Conservation (phyloP, 2,113 vertebrate species). For the Callipepla californica region DNA sequence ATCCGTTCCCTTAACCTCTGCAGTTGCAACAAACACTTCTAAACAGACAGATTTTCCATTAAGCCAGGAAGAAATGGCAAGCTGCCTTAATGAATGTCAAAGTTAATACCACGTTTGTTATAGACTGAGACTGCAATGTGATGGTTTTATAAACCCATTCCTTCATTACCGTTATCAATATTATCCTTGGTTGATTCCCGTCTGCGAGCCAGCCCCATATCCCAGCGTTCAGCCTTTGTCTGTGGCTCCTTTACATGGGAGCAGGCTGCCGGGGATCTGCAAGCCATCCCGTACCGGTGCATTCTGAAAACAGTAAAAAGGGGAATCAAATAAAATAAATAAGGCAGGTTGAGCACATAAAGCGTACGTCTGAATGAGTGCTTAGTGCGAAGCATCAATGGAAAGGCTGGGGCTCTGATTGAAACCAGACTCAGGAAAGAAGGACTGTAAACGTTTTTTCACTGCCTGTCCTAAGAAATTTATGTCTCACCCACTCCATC, state of each 20-base stretch:
- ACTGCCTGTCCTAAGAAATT: slow-evolving; percentile 83
- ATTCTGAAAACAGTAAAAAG: slow-evolving; percentile 47
- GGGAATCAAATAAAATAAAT: slow-evolving; percentile 42
- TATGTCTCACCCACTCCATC: slow-evolving; percentile 85
- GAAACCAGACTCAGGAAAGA: slow-evolving; percentile 84
- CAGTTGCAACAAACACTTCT: slow-evolving; percentile 30
- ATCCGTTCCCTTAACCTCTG: not conserved
- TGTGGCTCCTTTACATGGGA: slow-evolving; percentile 11
- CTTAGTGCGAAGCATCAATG: not conserved
- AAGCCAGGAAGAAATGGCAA: slow-evolving; percentile 58
- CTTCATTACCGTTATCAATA: slow-evolving; percentile 62
- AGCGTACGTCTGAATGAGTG: slow-evolving; percentile 41
- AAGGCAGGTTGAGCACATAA: slow-evolving; percentile 44
- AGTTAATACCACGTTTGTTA: slow-evolving; percentile 58
- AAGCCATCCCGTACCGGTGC: slow-evolving; percentile 18
- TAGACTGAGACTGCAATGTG: slow-evolving; percentile 39
- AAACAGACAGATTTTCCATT: slow-evolving; percentile 63
- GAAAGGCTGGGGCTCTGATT: slow-evolving; percentile 74
- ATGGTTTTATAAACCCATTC: slow-evolving; percentile 61
- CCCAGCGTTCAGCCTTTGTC: slow-evolving; percentile 3
- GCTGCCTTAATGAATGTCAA: slow-evolving; percentile 69
- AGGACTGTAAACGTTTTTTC: slow-evolving; percentile 79
- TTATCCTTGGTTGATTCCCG: not conserved
- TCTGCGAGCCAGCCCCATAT: slow-evolving; percentile 4
- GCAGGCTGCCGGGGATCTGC: slow-evolving; percentile 45